Evolutionary conservation across 2,797 vertebrate species (phyloP), one percentile per base, ranked within the genome.

Genomic region (Onychomys arenicola): DNA sequence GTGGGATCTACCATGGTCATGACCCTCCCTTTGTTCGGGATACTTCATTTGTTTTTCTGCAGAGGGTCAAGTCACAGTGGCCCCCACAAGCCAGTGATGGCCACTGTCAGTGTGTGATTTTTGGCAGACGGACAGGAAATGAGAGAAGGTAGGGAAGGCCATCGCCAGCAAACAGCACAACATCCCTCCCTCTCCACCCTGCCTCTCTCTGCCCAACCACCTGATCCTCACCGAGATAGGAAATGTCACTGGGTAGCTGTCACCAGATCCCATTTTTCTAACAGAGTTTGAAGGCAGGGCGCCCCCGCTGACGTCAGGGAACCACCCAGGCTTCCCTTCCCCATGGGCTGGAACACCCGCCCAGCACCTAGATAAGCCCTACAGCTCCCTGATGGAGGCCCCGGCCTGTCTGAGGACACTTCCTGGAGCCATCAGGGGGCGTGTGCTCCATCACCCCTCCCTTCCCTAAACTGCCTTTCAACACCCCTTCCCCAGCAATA

Each of bases 81-180:
- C 99, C 99, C 99, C 99, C 99, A 99, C 99, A 99, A 98, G 99
- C 97, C 83, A 97, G 96, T 98, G 98, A 96, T 90, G 98, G 97
- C 98, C 97, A 91, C 98, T 99, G 99, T 99, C 99, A 97, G 98
- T 91, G 95, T 99, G 99, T 99, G 99, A 99, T 98, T 98, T 99
- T 99, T 99, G 99, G 99, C 99, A 99, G 98, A 98, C 97, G 97
- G 98, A 97, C 97, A 99, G 99, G 99, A 99, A 99, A 98, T 99
- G 99, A 99, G 99, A 98, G 98, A 97, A 98, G 98, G 98, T 98
- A 98, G 96, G 98, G 98, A 98, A 98, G 98, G 96, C 97, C 91
- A 96, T 95, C 55, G 3, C 88, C 94, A 97, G 98, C 81, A 95
- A 98, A 97, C 97, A 95, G 96, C 98, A 98, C 98, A 98, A 97